Percentiles rank a stretch among this genome's conserved stretches.
Conservation (phyloP, 2,888 invertebrate genomes). For the Pyralis farinalis region DNA sequence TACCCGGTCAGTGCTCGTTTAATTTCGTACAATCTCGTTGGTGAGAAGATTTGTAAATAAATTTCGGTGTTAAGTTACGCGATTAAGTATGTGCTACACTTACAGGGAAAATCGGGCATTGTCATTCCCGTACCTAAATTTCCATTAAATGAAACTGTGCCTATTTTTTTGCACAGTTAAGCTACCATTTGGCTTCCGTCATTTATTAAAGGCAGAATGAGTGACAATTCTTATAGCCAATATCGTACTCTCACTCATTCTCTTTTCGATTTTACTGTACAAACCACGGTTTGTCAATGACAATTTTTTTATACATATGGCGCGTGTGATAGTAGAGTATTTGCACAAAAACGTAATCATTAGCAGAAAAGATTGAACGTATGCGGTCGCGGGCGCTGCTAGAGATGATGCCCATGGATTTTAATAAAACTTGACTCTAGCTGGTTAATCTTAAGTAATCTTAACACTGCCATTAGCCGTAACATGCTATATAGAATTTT, state of each 20-base stretch:
- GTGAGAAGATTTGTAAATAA: slow-evolving; percentile 72
- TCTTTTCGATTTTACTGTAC: no score
- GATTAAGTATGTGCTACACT: slow-evolving; percentile 19
- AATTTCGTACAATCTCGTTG: slow-evolving; percentile 50
- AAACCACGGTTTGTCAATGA: background rate
- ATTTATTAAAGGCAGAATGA: no score
- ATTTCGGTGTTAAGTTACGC: slow-evolving; percentile 71
- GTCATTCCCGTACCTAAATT: no score
- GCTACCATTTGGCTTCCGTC: no score
- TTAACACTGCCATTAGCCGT: no score
- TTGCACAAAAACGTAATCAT: slow-evolving; percentile 78
- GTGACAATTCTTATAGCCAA: no score
- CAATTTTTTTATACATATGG: background rate
- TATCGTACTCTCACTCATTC: no score
- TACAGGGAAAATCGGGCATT: background rate
- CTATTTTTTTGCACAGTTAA: background rate
- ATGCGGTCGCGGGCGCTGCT: slow-evolving; percentile 69
- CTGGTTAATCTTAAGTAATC: no score
- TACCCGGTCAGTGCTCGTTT: slow-evolving; percentile 75
- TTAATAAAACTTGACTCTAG: no score
- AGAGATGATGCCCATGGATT: no score
- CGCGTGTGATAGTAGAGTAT: slow-evolving; percentile 58
- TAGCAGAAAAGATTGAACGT: slow-evolving; percentile 80
- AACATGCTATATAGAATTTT: no score
- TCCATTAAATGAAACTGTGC: no score